Evolutionary conservation across 2,797 vertebrate genomes (phyloP), one percentile per base, ranked within the genome.

Genomic region (Lindbergichthys nudifrons): DNA sequence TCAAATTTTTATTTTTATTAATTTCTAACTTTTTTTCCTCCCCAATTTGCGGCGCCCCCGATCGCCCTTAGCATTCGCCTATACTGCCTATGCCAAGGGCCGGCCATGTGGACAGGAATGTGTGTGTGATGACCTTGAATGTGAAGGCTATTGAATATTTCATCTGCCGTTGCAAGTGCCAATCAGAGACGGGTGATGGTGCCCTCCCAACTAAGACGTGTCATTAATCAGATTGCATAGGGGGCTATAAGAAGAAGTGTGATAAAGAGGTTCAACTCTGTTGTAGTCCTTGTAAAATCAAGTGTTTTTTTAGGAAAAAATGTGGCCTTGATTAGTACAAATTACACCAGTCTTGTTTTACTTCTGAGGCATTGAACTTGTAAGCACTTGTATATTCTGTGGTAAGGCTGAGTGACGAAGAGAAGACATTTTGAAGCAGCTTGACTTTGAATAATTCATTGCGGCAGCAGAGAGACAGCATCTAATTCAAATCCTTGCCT

Each of bases 371-470:
- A 19, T 12, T 9, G 50, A 64, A 36, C 54, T 75, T 77, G n/a
- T 50, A 47, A 70, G 42, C 12, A 11, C 32, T 50, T 51, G 4
- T 18, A 41, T 70, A 65, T 59, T 72, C 61, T 47, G 63, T 48
- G 69, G 45, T 68, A 46, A 70, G 32, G 46, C 54, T 71, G 62
- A 70, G 43, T 41, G 54, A 65, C 41, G 67, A 79, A 66, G 72
- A 72, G 56, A 42, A 68, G 48, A 83, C 64, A 72, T 70, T 82
- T 56, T 75, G 54, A 75, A 70, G 79, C 50, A 65, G 64, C 70
- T 80, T 85, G 51, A 48, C 12, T 73, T 62, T 84, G 32, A 87
- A 88, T 90, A 78, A 86, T 87, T 84, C 32, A 88, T 15, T 13
- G 36, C 2, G 0, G 45, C 53, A 80, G 50, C 3, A 43, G 51